A percentile compares a stretch with the other conserved stretches of the same genome.
phyloP scores from a whole-genome alignment of 2,113 vertebrate species.

The Muntiacus reevesi region DNA sequence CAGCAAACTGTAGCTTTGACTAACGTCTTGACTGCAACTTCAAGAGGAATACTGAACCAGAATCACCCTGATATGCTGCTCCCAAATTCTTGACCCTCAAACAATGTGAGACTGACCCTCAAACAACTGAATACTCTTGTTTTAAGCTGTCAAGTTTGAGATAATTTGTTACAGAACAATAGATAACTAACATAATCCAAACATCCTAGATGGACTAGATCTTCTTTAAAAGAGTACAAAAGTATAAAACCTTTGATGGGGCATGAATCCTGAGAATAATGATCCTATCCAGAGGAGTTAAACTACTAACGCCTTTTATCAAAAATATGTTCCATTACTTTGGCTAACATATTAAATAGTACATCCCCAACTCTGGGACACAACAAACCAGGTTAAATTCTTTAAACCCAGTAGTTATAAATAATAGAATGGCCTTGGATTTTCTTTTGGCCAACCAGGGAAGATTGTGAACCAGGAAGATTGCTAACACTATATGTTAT shows the following conservation, averaged over 20 bases:
- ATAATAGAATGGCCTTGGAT: background rate
- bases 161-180: background rate
- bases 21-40: background rate
- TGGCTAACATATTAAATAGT: background rate
- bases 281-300: background rate
- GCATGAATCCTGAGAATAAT: background rate
- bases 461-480: background rate
- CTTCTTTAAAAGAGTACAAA: slow-evolving; percentile 1
- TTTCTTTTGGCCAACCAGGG: background rate
- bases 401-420: background rate
- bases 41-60: background rate
- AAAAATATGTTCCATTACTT: background rate
- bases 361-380: background rate
- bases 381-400: background rate
- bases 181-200: background rate
- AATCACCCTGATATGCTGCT: background rate
- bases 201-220: background rate
- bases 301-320: background rate
- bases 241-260: background rate
- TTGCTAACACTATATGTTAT: background rate
- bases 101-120: background rate
- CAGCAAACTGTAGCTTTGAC: background rate
- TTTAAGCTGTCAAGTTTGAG: background rate
- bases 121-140: background rate
- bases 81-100: background rate